Percentiles rank a stretch among this genome's conserved stretches.
Conservation (phyloP, 2,888 invertebrate genomes). For the Harmothoe impar region DNA sequence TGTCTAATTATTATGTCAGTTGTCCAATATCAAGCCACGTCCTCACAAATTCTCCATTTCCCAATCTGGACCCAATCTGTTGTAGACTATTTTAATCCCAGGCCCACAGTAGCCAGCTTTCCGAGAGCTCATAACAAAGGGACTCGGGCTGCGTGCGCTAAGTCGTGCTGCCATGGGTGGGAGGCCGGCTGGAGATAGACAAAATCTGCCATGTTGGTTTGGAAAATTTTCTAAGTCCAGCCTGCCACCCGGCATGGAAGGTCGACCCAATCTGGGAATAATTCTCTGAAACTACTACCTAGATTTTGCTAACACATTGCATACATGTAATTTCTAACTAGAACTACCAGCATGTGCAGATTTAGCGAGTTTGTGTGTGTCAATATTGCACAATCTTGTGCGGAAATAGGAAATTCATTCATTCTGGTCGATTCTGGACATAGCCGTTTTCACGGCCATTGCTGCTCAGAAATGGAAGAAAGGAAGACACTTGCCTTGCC, state of each 20-base stretch:
- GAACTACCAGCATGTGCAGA: background rate
- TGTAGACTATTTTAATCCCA: background rate
- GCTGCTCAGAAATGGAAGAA: constrained; percentile 16
- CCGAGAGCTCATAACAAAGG: too few relatives aligned
- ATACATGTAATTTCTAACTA: background rate
- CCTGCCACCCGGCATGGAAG: background rate
- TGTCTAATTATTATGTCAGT: constrained; percentile 29
- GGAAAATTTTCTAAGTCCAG: constrained; percentile 55
- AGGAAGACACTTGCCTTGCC: constrained; percentile 24
- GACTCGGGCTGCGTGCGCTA: too few relatives aligned
- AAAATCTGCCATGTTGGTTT: constrained; percentile 52
- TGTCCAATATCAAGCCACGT: background rate
- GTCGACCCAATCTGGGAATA: background rate
- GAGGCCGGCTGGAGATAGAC: constrained; percentile 37
- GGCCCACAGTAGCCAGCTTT: background rate
- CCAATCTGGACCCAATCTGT: background rate
- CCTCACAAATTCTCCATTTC: background rate
- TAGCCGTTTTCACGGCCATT: constrained; percentile 64
- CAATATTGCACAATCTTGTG: background rate
- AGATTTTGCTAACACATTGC: background rate
- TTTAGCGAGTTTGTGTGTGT: background rate
- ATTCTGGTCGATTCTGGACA: constrained; percentile 36
- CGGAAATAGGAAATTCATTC: background rate
- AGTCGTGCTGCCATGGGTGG: background rate
- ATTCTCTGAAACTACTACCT: background rate